phyloP scores from a whole-genome alignment of 2,797 vertebrate species.

The Sciurus vulgaris region DNA sequence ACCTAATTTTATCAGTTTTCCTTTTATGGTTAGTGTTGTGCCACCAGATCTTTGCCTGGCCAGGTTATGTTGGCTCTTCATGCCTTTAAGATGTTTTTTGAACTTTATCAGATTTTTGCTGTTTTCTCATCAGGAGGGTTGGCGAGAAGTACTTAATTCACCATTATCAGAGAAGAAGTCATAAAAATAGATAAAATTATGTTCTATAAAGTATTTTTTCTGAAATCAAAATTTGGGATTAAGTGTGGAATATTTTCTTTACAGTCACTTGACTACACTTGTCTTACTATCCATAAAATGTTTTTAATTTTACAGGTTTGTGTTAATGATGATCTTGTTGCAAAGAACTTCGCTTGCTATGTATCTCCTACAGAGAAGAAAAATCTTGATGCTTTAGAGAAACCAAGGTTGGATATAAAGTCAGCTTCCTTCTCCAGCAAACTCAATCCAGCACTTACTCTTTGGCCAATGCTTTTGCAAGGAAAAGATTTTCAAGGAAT shows the following conservation, averaged over 20 bases:
- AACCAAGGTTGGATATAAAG: slow-evolving; percentile 30
- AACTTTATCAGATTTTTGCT: background rate
- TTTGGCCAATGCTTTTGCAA: slow-evolving; percentile 83
- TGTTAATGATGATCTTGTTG: slow-evolving; percentile 95
- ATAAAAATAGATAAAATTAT: background rate
- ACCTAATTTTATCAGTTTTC: background rate
- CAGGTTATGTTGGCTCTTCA: background rate
- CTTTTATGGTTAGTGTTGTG: background rate
- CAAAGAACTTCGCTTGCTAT: slow-evolving; percentile 93
- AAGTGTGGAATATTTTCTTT: slow-evolving; percentile 22
- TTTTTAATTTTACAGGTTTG: slow-evolving; percentile 91
- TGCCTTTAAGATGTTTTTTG: background rate
- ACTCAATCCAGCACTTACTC: slow-evolving; percentile 72
- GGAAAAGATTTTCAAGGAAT: slow-evolving; percentile 35
- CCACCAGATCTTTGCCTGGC: background rate
- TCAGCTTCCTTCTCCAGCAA: slow-evolving; percentile 62
- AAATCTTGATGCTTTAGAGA: slow-evolving; percentile 42
- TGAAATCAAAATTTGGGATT: slow-evolving; percentile 33
- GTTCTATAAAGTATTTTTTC: slow-evolving; percentile 20
- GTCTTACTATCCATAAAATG: background rate
- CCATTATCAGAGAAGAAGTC: background rate
- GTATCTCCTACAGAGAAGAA: slow-evolving; percentile 65
- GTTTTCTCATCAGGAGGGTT: background rate
- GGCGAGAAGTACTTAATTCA: background rate
- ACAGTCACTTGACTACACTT: background rate